Base-by-base conservation (phyloP, 2,113 vertebrate species). In the Nesogale talazaci region DNA sequence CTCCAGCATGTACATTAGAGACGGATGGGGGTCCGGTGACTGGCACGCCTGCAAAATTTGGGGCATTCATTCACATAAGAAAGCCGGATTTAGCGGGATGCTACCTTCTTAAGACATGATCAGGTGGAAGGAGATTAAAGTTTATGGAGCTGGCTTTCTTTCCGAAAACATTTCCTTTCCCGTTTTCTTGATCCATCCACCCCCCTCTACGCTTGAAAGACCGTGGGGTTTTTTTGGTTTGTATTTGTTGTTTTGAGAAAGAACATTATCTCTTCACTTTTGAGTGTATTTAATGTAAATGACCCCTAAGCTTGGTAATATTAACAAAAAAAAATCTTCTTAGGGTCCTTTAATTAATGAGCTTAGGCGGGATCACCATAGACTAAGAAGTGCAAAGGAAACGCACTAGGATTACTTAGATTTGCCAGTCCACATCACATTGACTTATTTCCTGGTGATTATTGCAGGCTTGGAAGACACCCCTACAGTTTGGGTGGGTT, bases 321-420 rank as follows among this genome's bases (percentile, higher is more conserved):
- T 84, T 96, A 97, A 94, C 97, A 97, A 95, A 97, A 98, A 97
- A 95, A 97, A 98, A 97, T 98, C 98, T 97, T 98, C 97, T 98
- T 98, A 98, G 98, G 96, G 96, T 98, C 96, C 96, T 98, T 97
- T 98, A 98, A 98, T 98, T 98, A 98, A 98, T 98, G 97, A 98
- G 98, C 98, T 98, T 98, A 98, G 97, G 96, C 93, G 94, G 97
- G 98, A 98, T 98, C 97, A 97, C 94, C 96, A 95, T 97, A 92
- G 76, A 95, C 97, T 98, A 98, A 98, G 98, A 98, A 98, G 97
- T 97, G 96, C 96, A 98, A 96, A 98, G 98, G 97, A 97, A 98
- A 98, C 98, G 97, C 97, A 96, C 97, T 91, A 96, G 98, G 98
- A 98, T 98, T 98, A 98, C 97, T 97, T 98, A 97, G 96, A 90